phyloP scores from a whole-genome alignment of 2,113 vertebrate species.

The Psittacula cyanocephala region DNA sequence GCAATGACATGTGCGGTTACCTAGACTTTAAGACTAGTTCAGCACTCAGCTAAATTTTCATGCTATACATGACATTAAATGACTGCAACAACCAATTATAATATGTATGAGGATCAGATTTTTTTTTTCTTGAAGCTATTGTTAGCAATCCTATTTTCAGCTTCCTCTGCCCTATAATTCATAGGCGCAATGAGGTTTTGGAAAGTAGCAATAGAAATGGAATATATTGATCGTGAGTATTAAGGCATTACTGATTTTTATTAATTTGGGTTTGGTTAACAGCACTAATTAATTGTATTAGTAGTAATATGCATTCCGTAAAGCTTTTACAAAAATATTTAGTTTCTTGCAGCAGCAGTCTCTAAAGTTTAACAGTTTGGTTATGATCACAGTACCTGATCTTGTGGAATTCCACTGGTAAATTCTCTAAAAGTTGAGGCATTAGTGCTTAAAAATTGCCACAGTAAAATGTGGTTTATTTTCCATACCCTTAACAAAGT shows the following conservation, averaged over 20 bases:
- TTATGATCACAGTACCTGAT: background rate
- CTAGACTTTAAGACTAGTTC: background rate
- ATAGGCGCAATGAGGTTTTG: background rate
- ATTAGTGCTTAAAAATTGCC: background rate
- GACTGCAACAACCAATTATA: background rate
- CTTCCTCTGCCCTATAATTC: background rate
- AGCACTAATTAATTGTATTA: background rate
- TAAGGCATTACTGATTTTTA: background rate
- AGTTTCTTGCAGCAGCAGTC: background rate
- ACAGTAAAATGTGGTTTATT: background rate
- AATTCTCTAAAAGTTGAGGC: background rate
- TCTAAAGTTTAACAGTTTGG: background rate
- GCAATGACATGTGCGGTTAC: accelerated
- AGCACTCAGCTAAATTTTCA: background rate
- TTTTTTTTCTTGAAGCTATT: background rate
- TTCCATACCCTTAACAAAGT: background rate
- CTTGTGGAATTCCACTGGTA: background rate
- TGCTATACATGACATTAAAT: background rate
- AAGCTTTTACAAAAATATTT: background rate
- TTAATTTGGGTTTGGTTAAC: background rate
- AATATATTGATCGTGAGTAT: background rate
- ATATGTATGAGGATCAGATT: background rate
- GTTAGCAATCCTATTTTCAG: background rate
- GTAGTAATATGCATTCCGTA: background rate
- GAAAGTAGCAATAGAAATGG: background rate